Conservation (phyloP, 2,113 vertebrate genomes). For the Panthera tigris region DNA sequence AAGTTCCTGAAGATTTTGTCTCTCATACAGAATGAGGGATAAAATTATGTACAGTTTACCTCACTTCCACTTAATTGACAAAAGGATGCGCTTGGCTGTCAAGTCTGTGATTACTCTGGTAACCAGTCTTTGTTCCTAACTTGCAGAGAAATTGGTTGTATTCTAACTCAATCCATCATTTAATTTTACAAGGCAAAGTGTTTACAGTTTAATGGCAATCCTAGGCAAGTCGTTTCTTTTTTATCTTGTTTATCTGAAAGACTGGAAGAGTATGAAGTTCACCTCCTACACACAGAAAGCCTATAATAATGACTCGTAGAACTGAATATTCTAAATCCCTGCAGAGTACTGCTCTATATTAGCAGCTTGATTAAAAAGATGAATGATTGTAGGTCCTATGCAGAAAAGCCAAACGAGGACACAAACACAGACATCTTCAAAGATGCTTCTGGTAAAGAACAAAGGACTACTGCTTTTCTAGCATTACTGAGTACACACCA, state of each 20-base stretch:
- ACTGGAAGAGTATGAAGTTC: not conserved
- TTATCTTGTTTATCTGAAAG: not conserved
- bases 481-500: not conserved
- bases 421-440: not conserved
- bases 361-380: not conserved
- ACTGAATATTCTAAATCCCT: not conserved
- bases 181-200: constrained; percentile 15
- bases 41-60: not conserved
- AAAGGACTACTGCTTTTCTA: not conserved
- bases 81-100: not conserved
- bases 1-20: not conserved
- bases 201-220: not conserved
- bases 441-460: not conserved
- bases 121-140: not conserved
- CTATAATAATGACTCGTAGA: not conserved
- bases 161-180: constrained; percentile 18
- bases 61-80: constrained; percentile 1
- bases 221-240: not conserved
- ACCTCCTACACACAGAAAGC: not conserved
- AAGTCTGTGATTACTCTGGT: not conserved
- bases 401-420: not conserved
- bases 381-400: not conserved
- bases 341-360: not conserved
- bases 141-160: not conserved
- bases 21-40: not conserved